Base-by-base conservation (phyloP, 2,113 vertebrate genomes). In the Neofelis nebulosa region DNA sequence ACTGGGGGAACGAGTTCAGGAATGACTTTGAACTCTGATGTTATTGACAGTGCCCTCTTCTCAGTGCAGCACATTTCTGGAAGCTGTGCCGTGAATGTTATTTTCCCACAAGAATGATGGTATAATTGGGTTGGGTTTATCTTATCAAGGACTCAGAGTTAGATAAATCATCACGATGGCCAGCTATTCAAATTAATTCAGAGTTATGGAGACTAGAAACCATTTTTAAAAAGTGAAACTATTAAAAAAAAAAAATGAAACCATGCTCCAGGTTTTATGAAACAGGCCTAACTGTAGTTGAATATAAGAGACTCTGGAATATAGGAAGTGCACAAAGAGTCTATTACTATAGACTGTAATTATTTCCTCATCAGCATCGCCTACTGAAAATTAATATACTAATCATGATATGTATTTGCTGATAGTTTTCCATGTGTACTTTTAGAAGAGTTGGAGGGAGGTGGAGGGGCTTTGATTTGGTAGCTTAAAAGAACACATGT, bases 61-160 rank as follows among this genome's bases (percentile, higher is more conserved):
- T 66, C 33, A 23, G 18, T 16, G 15, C 18, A 41, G 16, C 29
- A 16, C 50, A 12, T 81, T 97, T 91, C 92, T 94, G 91, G 88
- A 95, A 85, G 66, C 93, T 89, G 63, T 66, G 33, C n/a, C 83
- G 52, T 76, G 73, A 81, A 90, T 90, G 36, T 14, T 89, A 33
- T 97, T 97, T 96, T 93, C 88, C 78, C 66, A 88, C 25, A 94
- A 81, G 84, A 87, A 66, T 65, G 95, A 79, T 90, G 50, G 89
- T 96, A 21, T 82, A 96, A 73, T 91, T 94, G 69, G 83, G 36
- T 84, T 96, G 57, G 79, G 52, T 78, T 96, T 94, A 87, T 96
- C 95, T 98, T 97, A 95, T 95, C 69, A 96, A 88, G 87, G 61
- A 69, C 91, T 55, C 66, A n/a, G 76, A 92, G 87, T 97, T 94